These are phyloP conservation scores for Nezara viridula DNA, from an alignment of 2,888 invertebrate genomes.

Conservation along the genomic window DNA sequence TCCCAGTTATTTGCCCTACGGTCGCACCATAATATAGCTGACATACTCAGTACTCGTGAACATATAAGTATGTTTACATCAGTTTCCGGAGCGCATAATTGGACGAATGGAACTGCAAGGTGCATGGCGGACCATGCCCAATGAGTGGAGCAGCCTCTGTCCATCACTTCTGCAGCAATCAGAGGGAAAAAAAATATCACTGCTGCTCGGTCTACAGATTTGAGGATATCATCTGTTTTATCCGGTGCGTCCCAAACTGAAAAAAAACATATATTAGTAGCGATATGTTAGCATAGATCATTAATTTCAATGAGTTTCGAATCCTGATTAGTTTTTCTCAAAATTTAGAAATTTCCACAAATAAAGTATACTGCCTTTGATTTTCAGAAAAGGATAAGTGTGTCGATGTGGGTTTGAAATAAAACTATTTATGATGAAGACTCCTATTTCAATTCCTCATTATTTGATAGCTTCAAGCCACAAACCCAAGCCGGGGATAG, in stretches of 20 bases:
- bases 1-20: neutral
- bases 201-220: neutral
- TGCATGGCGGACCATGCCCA: neutral
- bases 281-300: neutral
- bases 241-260: neutral
- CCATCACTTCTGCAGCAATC: neutral
- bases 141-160: neutral
- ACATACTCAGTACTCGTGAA: neutral
- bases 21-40: neutral
- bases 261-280: neutral
- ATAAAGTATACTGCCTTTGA: neutral
- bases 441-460: neutral
- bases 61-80: accelerated
- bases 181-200: neutral
- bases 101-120: neutral
- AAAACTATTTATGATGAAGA: neutral
- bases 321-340: neutral
- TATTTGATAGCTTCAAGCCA: too few species aligned
- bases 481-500: too few species aligned
- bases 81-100: neutral
- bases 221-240: neutral
- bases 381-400: neutral
- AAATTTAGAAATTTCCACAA: neutral
- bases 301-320: neutral
- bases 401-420: neutral